Base-by-base conservation (phyloP, 2,113 vertebrate genomes). In the Zosterops pallidus region DNA sequence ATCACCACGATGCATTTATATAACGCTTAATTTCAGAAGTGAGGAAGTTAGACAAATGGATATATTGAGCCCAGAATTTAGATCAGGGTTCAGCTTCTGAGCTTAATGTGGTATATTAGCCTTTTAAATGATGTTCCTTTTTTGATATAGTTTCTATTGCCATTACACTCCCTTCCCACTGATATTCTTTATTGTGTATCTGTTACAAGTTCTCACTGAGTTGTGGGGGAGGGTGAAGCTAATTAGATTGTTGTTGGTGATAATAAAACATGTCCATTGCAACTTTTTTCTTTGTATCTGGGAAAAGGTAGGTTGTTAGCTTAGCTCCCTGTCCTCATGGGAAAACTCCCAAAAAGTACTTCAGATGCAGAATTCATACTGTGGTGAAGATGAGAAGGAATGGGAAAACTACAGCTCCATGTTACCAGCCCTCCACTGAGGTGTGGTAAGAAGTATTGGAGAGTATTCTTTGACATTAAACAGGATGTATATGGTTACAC, bases 11-110 rank as follows among this genome's bases (percentile, higher is more conserved):
- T 92, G 97, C 72, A 57, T 95, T 96, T 96, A 96, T 97, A 95
- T 92, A 96, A 93, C 75, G 77, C 77, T 96, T 96, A 96, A 96
- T 96, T 97, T 97, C 94, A 95, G 92, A 96, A 94, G 91, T 37
- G 42, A 91, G 84, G 69, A 95, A 95, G 95, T 94, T 92, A 95
- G 86, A 94, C 87, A 96, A 91, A 96, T 89, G 88, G 89, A 92
- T 92, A 90, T 50, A 92, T 80, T 96, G 91, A 96, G 68, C 79
- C 69, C 60, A 78, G 96, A 88, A 95, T 97, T 95, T 85, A 94
- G 93, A 92, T 92, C 86, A 42, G 84, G 46, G 68, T 91, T 97
- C 91, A 94, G 60, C 92, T 92, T 97, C 86, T 62, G 60, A 89
- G 90, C 90, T 94, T 95, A 92, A 92, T 87, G 91, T 28, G 7